Evolutionary conservation across 2,797 vertebrate species (phyloP).

Genomic region (Psittacula echo): DNA sequence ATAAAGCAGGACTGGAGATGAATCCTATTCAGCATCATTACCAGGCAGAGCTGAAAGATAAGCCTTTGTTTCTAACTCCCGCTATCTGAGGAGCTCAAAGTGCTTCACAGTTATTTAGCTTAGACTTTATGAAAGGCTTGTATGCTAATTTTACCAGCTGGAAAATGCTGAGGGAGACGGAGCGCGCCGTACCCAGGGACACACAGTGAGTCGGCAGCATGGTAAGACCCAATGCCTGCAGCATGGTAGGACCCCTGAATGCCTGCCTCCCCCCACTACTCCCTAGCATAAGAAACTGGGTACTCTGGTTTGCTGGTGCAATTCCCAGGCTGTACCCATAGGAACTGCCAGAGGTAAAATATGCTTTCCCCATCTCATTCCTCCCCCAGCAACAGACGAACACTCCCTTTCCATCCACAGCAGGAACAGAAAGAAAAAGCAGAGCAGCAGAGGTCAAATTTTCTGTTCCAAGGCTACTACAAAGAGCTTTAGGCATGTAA

Average conservation of each 20-base stretch:
- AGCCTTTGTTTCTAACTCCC: constrained; percentile 55
- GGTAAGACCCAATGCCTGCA: background rate
- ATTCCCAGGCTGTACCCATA: background rate
- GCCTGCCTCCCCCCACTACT: background rate
- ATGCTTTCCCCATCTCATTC: background rate
- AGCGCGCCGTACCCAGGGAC: background rate
- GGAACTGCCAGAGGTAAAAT: background rate
- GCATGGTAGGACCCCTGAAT: background rate
- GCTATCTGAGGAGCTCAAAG: constrained; percentile 32
- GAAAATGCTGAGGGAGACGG: background rate
- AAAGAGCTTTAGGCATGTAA: background rate
- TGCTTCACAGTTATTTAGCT: constrained; percentile 56
- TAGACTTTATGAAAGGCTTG: constrained; percentile 37
- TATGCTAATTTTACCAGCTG: constrained; percentile 42
- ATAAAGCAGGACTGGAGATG: constrained; percentile 35
- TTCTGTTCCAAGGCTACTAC: background rate
- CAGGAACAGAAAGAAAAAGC: background rate
- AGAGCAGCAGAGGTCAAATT: background rate
- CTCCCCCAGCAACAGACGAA: background rate
- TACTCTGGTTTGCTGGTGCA: background rate
- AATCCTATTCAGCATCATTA: constrained; percentile 47
- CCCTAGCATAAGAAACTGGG: background rate
- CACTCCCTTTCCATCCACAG: background rate
- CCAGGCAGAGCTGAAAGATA: constrained; percentile 33
- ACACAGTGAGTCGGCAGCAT: background rate